phyloP scores from a whole-genome alignment of 2,113 vertebrate genomes.

The Cryptoleucopteryx plumbea region DNA sequence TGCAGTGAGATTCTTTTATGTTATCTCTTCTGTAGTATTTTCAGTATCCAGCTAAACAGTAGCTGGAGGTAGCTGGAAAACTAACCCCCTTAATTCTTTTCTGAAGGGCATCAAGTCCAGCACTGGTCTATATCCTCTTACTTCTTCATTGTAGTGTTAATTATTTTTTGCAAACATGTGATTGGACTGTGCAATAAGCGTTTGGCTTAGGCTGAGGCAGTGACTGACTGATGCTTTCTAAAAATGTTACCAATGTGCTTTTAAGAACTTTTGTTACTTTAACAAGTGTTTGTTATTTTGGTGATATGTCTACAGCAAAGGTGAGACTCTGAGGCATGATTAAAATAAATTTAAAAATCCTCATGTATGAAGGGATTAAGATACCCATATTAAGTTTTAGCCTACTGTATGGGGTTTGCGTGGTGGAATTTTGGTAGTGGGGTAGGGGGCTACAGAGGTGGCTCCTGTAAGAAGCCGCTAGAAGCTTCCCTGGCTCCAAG shows the following conservation, averaged over 20 bases:
- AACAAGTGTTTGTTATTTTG: neutral
- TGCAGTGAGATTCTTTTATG: neutral
- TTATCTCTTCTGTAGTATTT: neutral
- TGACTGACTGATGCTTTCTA: neutral
- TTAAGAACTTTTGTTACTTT: neutral
- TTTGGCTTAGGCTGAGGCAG: neutral
- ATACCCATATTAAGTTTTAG: neutral
- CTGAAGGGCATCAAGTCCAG: neutral
- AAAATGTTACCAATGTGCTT: neutral
- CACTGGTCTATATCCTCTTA: neutral
- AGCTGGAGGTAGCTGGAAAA: neutral
- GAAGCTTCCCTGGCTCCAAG: too few species aligned
- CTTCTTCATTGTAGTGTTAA: neutral
- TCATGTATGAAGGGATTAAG: neutral
- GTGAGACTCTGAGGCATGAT: neutral
- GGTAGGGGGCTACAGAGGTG: too few species aligned
- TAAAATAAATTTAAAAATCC: neutral
- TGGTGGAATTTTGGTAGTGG: too few species aligned
- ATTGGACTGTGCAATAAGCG: neutral
- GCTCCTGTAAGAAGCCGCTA: too few species aligned
- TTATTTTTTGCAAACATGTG: neutral
- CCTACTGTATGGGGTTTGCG: too few species aligned
- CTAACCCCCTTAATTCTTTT: neutral
- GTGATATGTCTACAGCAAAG: neutral
- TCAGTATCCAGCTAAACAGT: neutral